Base-by-base conservation (phyloP, 2,888 invertebrate species). In the Sesamia inferens region DNA sequence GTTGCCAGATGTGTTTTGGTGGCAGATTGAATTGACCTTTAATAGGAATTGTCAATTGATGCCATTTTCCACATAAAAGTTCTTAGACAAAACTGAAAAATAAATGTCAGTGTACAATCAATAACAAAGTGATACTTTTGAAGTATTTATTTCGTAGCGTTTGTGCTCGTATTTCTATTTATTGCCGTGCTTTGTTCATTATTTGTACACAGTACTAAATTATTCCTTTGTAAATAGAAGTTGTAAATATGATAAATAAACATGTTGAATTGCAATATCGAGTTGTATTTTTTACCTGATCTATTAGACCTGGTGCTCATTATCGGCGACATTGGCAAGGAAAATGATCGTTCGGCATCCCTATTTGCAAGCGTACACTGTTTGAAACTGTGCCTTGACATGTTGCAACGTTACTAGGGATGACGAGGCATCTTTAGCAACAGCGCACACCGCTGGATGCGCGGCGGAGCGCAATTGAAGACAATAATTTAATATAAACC, bases 181-280 rank as follows among this genome's bases (percentile, higher is more conserved):
- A 47, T 42, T 31, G 59, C 24, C 51, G 48, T 59, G n/a, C 65
- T 59, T 31, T 55, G n/a, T 61, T 47, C 39, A n/a, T 44, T 31
- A 68, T 73, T 78, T 82, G 82, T 81, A 83, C 74, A 86, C 81
- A 69, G 74, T 73, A 75, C 55, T 65, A 81, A 75, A 63, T 76
- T 78, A 51, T 82, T 79, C 58, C 73, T 82, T 76, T 87, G 78
- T 83, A 82, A 79, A 85, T 81, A 85, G 16, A 76, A 72, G 76
- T 62, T 85, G 71, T 78, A 84, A 47, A 71, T 87, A 83, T 71
- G 47, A 73, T 74, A 70, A 81, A 69, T 68, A 59, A 78, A 83
- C 72, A 76, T 62, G 31, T 76, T 74, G 54, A 64, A 64, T 71
- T 77, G 51, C 16, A 5, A 55, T 51, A 44, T 63, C 55, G 0